Evolutionary conservation across 2,888 invertebrate genomes (phyloP).

Genomic region (Priapulus caudatus): DNA sequence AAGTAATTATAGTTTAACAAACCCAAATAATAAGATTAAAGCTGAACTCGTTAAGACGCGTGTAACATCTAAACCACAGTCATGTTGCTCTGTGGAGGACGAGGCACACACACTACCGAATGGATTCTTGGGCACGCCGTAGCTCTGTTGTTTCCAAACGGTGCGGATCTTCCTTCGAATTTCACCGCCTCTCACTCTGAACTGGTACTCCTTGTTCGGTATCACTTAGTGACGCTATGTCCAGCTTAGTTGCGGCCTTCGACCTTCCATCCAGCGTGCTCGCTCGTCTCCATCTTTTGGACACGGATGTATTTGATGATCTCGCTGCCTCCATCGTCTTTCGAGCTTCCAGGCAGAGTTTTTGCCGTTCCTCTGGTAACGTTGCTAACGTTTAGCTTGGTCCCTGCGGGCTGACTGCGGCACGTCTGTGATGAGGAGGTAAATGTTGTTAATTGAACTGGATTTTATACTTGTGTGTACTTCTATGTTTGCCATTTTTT

Average conservation of each 20-base stretch:
- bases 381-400: constrained; percentile 72
- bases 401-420: no score
- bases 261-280: background rate
- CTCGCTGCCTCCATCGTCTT: constrained; percentile 87
- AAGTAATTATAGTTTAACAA: no score
- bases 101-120: constrained; percentile 50
- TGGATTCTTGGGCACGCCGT: constrained; percentile 89
- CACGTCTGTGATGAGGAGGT: constrained; percentile 49
- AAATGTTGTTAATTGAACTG: no score
- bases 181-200: constrained; percentile 97
- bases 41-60: no score
- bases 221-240: constrained; percentile 78
- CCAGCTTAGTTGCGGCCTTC: constrained; percentile 61
- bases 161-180: constrained; percentile 90
- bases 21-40: no score
- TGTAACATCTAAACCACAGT: no score
- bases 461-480: no score
- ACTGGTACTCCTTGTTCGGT: constrained; percentile 86
- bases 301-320: constrained; percentile 92
- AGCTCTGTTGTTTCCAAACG: constrained; percentile 71
- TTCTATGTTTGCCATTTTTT: no score
- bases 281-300: constrained; percentile 74
- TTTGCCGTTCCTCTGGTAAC: constrained; percentile 82
- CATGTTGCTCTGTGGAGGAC: no score
- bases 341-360: constrained; percentile 88